A percentile compares a stretch with the other conserved stretches of the same genome.
phyloP scores from a whole-genome alignment of 2,888 invertebrate species.

The Platycheirus albimanus region DNA sequence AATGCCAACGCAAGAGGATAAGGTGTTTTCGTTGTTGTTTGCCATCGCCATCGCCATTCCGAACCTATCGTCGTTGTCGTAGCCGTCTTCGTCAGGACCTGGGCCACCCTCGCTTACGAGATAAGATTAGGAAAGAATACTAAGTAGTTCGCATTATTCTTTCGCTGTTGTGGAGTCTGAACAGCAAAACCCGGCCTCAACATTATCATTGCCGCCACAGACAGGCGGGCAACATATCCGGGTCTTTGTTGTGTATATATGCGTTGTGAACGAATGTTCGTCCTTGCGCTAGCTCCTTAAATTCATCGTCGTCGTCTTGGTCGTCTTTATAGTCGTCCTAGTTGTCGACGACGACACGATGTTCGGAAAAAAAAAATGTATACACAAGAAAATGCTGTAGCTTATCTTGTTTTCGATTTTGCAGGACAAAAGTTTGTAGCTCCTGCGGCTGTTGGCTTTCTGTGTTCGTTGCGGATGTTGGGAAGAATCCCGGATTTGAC shows the following conservation, averaged over 20 bases:
- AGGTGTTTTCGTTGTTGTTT: constrained; percentile 47
- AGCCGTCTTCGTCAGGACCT: constrained; percentile 46
- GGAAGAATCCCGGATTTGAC: constrained; percentile 42
- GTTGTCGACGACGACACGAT: constrained; percentile 13
- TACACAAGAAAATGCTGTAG: constrained; percentile 60
- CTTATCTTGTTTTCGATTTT: constrained; percentile 71
- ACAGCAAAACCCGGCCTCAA: constrained; percentile 52
- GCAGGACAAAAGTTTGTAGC: constrained; percentile 68
- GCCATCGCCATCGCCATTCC: no score
- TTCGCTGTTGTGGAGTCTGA: constrained; percentile 42
- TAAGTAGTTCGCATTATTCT: constrained; percentile 72
- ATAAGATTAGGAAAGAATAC: constrained; percentile 72
- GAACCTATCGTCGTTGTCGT: no score
- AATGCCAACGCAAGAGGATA: constrained; percentile 4
- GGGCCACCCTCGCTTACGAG: constrained; percentile 43
- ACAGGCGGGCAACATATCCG: constrained; percentile 60
- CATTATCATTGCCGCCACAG: constrained; percentile 69
- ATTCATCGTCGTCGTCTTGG: constrained; percentile 7
- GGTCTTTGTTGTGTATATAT: constrained; percentile 47
- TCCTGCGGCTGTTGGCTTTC: constrained; percentile 48
- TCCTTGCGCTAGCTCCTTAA: constrained; percentile 52
- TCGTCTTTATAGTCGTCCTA: no score
- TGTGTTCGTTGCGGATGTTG: constrained; percentile 41
- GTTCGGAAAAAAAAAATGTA: constrained; percentile 14
- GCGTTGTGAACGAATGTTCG: constrained; percentile 29